Conservation (phyloP, 2,797 vertebrate species). For the Pogoniulus pusillus region DNA sequence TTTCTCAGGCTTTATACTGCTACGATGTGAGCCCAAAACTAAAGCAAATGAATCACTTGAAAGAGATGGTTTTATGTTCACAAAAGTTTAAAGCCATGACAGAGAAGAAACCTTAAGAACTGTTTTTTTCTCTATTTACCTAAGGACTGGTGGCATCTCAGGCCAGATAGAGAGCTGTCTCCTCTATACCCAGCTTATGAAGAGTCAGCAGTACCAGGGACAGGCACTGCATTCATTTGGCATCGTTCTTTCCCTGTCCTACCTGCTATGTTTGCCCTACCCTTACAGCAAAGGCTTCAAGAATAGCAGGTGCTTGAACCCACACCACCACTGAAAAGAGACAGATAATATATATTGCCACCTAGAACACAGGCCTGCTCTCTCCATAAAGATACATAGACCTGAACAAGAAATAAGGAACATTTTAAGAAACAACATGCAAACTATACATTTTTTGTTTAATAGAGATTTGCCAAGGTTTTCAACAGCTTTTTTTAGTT, state of each 20-base stretch:
- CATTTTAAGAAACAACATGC: rapidly evolving
- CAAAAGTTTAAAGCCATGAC: background rate
- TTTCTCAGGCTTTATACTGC: background rate
- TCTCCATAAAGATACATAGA: background rate
- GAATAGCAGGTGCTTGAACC: background rate
- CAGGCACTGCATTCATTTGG: background rate
- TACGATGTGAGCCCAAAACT: background rate
- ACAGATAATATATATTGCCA: background rate
- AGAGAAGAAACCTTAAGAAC: background rate
- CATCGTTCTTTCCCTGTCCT: background rate
- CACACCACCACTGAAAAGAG: background rate
- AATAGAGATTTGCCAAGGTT: background rate
- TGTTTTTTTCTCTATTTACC: rapidly evolving
- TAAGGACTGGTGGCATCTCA: background rate
- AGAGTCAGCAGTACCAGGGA: background rate
- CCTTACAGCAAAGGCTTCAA: background rate
- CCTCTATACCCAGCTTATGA: rapidly evolving
- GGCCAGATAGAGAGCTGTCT: background rate
- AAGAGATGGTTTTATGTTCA: background rate
- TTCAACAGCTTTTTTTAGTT: background rate
- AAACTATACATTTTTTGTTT: background rate
- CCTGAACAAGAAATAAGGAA: background rate
- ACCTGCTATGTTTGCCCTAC: background rate
- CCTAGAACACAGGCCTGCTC: background rate
- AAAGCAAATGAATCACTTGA: background rate